A percentile compares a stretch with the other conserved stretches of the same genome.
phyloP scores from a whole-genome alignment of 2,113 vertebrate genomes.

The Sarotherodon lohbergeri region DNA sequence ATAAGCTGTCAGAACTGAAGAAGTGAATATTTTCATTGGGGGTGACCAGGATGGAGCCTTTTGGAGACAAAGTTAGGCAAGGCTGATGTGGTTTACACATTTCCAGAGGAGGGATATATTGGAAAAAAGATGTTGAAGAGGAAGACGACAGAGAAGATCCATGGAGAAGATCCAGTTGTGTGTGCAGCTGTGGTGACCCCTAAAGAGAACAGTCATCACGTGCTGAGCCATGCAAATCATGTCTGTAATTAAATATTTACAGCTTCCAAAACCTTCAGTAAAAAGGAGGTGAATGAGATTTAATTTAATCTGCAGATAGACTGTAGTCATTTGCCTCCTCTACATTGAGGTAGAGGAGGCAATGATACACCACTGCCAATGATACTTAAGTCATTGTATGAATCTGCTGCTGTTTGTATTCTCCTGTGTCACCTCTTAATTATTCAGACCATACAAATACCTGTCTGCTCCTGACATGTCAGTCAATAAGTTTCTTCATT shows the following conservation, averaged over 20 bases:
- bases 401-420: neutral
- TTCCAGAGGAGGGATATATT: neutral
- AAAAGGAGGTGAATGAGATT: neutral
- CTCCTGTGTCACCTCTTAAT: neutral
- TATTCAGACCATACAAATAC: neutral
- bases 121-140: neutral
- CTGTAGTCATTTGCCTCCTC: neutral
- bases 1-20: neutral
- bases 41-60: neutral
- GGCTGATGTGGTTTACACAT: neutral
- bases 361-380: neutral
- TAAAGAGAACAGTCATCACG: rapidly evolving
- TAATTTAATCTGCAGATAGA: neutral
- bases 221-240: neutral
- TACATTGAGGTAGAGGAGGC: neutral
- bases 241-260: neutral
- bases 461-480: neutral
- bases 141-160: neutral
- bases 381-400: neutral
- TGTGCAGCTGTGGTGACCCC: neutral
- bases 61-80: neutral
- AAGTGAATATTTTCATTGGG: neutral
- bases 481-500: neutral
- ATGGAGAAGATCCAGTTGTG: neutral
- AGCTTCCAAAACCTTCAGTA: neutral